Percentiles rank a stretch among this genome's conserved stretches.
phyloP scores from a whole-genome alignment of 1,140 invertebrate species.

The Notospermus geniculatus region DNA sequence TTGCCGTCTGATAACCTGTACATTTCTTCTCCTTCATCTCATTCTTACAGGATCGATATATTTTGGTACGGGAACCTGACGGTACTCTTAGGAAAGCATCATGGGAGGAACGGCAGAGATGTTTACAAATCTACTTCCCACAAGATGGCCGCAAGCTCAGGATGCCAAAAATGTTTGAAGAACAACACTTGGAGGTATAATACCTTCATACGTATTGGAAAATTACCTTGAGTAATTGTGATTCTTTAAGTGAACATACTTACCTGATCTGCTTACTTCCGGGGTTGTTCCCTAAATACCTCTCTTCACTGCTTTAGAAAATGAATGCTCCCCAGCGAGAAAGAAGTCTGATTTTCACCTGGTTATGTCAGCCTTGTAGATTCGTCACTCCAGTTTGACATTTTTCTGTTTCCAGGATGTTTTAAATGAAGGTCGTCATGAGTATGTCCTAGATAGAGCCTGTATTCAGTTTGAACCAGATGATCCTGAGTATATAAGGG shows the following conservation, averaged over 20 bases:
- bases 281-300: too few relatives aligned
- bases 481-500: slow-evolving; percentile 73
- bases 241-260: too few relatives aligned
- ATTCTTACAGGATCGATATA: slow-evolving; percentile 66
- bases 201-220: not conserved
- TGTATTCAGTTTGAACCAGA: slow-evolving; percentile 94
- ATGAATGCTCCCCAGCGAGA: too few relatives aligned
- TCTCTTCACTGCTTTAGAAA: too few relatives aligned
- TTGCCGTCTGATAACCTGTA: not conserved
- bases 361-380: too few relatives aligned
- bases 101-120: slow-evolving; percentile 72
- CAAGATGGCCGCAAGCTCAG: slow-evolving; percentile 65
- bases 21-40: slow-evolving; percentile 4
- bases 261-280: too few relatives aligned
- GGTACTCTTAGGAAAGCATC: slow-evolving; percentile 77
- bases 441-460: slow-evolving; percentile 84
- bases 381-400: too few relatives aligned
- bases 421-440: slow-evolving; percentile 73
- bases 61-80: slow-evolving; percentile 82
- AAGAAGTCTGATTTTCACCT: too few relatives aligned
- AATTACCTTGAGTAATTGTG: too few relatives aligned
- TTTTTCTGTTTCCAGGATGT: slow-evolving; percentile 58
- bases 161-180: slow-evolving; percentile 78
- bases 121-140: slow-evolving; percentile 87
- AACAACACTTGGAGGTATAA: slow-evolving; percentile 66